phyloP scores from a whole-genome alignment of 2,888 invertebrate genomes.

The Eupithecia subumbrata region DNA sequence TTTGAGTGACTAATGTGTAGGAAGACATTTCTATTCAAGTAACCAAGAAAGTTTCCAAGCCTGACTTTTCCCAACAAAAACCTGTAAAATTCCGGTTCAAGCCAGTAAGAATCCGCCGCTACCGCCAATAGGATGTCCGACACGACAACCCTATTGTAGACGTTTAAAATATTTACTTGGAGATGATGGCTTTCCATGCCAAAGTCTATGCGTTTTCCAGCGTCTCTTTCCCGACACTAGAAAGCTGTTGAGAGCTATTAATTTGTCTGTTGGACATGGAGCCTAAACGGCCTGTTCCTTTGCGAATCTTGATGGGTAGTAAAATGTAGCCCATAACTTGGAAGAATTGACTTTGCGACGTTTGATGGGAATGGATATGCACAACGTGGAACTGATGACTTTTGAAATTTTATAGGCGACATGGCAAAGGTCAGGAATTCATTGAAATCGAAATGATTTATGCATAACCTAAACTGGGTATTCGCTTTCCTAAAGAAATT shows the following conservation, averaged over 20 bases:
- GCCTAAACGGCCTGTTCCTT: conserved; percentile 10
- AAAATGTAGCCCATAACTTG: neutral
- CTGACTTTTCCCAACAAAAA: neutral
- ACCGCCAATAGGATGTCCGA: conserved; percentile 12
- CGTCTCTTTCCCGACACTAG: conserved; percentile 41
- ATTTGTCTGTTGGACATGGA: conserved; percentile 14
- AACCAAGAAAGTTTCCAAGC: conserved; percentile 1
- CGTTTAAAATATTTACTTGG: conserved; percentile 44
- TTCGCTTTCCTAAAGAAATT: neutral
- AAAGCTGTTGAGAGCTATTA: conserved; percentile 35
- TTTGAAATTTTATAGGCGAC: neutral
- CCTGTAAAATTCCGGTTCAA: neutral
- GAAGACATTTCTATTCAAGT: neutral
- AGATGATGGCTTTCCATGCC: conserved; percentile 43
- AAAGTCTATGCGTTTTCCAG: conserved; percentile 40
- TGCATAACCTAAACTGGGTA: neutral
- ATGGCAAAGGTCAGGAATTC: neutral
- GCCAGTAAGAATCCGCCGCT: neutral
- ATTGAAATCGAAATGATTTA: neutral
- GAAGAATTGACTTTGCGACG: neutral
- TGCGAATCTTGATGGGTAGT: conserved; percentile 2
- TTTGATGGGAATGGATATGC: neutral
- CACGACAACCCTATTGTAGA: conserved; percentile 32
- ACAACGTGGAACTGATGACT: neutral
- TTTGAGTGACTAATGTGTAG: neutral